A percentile compares a stretch with the other conserved stretches of the same genome.
Conservation (phyloP, 2,113 vertebrate genomes). For the Cyanoramphus novaezelandiae region DNA sequence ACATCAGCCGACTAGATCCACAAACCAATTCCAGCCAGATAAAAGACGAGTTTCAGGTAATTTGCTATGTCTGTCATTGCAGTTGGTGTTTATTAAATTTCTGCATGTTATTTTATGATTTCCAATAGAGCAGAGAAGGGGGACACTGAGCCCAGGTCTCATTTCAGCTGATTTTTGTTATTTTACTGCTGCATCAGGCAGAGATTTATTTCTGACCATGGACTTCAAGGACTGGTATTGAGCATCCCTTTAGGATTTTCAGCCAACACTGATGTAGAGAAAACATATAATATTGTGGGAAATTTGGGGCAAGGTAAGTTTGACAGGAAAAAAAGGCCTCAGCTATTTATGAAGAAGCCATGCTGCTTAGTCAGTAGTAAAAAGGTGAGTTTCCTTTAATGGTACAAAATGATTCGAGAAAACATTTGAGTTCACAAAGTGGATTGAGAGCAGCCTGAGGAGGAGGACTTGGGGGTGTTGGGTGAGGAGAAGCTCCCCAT, state of each 20-base stretch:
- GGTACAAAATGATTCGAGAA: background rate
- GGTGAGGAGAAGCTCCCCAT: background rate
- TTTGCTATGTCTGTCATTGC: background rate
- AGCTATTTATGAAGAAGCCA: background rate
- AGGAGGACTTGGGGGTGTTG: background rate
- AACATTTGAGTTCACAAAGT: background rate
- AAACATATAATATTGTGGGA: background rate
- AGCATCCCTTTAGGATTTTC: background rate
- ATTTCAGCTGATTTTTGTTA: background rate
- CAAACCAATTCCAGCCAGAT: constrained; percentile 99
- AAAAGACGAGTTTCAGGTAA: constrained; percentile 98
- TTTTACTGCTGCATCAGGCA: background rate
- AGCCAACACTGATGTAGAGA: fast-evolving
- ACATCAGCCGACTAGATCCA: constrained; percentile 94
- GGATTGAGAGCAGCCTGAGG: background rate
- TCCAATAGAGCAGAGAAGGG: background rate
- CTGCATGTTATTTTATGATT: background rate
- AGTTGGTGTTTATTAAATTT: background rate
- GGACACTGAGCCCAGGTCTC: background rate
- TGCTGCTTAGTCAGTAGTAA: background rate
- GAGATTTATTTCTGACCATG: background rate
- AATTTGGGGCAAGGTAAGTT: background rate
- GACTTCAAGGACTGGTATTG: background rate
- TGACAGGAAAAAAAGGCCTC: background rate
- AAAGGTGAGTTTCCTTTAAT: background rate